Percentiles rank a stretch among this genome's conserved stretches.
These are phyloP conservation scores for Mantis religiosa DNA, from an alignment of 2,888 invertebrate genomes.

Conservation along the genomic window DNA sequence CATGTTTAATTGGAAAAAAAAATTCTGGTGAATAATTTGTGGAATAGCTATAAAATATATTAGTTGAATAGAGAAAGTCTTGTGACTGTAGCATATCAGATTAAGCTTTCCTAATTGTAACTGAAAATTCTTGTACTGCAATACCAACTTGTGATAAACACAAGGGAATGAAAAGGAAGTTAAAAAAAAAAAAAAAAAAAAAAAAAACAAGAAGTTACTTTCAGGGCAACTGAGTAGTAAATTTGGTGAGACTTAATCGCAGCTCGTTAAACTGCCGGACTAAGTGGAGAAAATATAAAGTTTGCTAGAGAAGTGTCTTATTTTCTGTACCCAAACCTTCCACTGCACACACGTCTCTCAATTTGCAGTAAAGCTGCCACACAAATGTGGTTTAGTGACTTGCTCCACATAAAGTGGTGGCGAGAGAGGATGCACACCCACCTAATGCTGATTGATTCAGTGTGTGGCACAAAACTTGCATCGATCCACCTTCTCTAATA, in stretches of 20 bases:
- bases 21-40: no score
- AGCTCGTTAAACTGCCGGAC: not conserved
- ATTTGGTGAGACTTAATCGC: not conserved
- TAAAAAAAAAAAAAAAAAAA: not conserved
- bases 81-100: no score
- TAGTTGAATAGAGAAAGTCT: no score
- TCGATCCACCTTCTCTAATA: no score
- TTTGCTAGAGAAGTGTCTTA: not conserved
- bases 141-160: no score
- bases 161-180: not conserved
- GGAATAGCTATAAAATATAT: no score
- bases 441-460: not conserved
- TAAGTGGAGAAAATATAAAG: not conserved
- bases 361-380: not conserved
- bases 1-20: no score
- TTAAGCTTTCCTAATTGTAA: no score
- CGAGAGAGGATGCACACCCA: not conserved
- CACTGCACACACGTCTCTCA: not conserved
- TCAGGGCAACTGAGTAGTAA: not conserved
- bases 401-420: not conserved
- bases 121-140: no score
- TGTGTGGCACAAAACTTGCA: not conserved
- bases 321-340: not conserved
- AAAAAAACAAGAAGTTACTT: not conserved
- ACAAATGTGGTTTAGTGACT: not conserved